Conservation (phyloP, 2,797 vertebrate genomes). For the Anguilla obscura region DNA sequence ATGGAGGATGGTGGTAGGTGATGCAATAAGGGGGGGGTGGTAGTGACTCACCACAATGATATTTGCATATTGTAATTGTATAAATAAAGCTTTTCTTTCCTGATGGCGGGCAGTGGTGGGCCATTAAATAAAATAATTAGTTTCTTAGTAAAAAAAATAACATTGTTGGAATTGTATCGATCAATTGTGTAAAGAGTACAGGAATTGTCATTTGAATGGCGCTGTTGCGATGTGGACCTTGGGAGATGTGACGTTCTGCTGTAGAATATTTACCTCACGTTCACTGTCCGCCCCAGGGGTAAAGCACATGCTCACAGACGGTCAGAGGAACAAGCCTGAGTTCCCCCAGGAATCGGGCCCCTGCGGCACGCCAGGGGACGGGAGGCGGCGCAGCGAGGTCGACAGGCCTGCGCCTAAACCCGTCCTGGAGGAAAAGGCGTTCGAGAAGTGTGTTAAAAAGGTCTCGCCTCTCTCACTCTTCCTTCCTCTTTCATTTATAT, state of each 20-base stretch:
- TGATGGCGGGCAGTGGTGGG: no score
- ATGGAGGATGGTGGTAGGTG: no score
- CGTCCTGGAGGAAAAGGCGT: constrained; percentile 39
- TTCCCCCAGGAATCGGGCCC: background rate
- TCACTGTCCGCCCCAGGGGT: background rate
- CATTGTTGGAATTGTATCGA: background rate
- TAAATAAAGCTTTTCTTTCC: no score
- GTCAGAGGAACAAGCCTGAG: background rate
- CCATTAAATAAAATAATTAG: background rate
- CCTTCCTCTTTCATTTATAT: background rate
- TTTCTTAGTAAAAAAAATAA: background rate
- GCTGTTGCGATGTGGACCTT: background rate
- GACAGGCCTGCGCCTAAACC: constrained; percentile 23
- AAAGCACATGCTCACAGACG: background rate
- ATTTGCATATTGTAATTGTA: no score
- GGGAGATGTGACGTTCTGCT: background rate
- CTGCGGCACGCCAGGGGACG: background rate
- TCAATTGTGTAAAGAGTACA: background rate
- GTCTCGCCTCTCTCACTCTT: constrained; percentile 47
- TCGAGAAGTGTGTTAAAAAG: constrained; percentile 55
- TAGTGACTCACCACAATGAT: no score
- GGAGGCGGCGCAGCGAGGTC: constrained; percentile 9
- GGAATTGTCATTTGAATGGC: background rate
- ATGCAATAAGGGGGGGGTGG: no score
- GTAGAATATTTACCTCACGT: background rate